These are phyloP conservation scores for Erannis defoliaria DNA, from an alignment of 2,888 invertebrate species.

Conservation along the genomic window DNA sequence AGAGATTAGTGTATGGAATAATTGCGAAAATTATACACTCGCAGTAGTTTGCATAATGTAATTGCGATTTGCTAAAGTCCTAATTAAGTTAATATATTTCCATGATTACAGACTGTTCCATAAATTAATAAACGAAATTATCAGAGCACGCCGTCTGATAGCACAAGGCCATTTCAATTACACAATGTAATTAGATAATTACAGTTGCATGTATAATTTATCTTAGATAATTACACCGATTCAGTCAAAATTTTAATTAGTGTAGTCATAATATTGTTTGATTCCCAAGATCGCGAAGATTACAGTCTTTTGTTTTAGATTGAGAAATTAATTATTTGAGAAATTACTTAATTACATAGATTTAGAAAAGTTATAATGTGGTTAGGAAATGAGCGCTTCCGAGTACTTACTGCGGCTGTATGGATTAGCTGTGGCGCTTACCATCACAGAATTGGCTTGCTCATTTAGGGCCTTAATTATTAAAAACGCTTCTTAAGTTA, in stretches of 20 bases:
- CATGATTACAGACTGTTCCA: slow-evolving; percentile 24
- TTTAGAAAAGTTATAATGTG: too few species aligned
- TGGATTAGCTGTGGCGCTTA: too few species aligned
- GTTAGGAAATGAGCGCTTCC: too few species aligned
- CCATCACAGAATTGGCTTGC: too few species aligned
- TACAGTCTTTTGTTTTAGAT: neutral
- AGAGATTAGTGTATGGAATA: too few species aligned
- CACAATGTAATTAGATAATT: slow-evolving; percentile 42
- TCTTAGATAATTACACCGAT: slow-evolving; percentile 20
- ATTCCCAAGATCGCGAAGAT: neutral
- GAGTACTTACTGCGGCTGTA: neutral
- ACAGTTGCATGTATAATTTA: slow-evolving; percentile 31
- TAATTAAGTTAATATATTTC: slow-evolving; percentile 21
- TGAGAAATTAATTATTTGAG: too few species aligned
- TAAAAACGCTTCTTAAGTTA: too few species aligned
- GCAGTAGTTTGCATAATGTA: too few species aligned
- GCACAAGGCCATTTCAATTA: slow-evolving; percentile 56
- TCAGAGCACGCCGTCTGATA: slow-evolving; percentile 60
- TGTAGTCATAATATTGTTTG: neutral
- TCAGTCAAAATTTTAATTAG: slow-evolving; percentile 12
- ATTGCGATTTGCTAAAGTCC: slow-evolving; percentile 1
- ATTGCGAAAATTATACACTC: too few species aligned
- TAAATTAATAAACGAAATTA: slow-evolving; percentile 46
- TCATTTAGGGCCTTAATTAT: too few species aligned
- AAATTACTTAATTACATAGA: too few species aligned